phyloP scores from a whole-genome alignment of 2,797 vertebrate genomes.

The Characodon lateralis region DNA sequence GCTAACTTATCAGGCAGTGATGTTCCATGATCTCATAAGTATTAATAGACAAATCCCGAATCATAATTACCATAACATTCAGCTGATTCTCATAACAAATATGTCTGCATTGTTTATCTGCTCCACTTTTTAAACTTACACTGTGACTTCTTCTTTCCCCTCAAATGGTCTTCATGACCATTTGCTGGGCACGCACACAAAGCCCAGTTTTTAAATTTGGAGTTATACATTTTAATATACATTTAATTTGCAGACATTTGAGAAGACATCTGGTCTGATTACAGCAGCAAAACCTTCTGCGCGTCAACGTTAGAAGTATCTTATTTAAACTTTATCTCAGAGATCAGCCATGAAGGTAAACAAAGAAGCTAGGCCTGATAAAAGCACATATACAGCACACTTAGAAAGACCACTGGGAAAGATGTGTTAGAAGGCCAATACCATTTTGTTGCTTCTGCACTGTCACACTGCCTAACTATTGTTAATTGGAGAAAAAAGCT shows the following conservation, averaged over 20 bases:
- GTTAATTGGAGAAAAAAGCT: not conserved
- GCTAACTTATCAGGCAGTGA: conserved; percentile 28
- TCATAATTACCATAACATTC: conserved; percentile 53
- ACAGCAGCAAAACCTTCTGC: no score
- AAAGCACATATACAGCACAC: not conserved
- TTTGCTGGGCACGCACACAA: conserved; percentile 1
- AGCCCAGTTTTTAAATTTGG: no score
- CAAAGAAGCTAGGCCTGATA: not conserved
- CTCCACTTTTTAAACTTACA: conserved; percentile 2
- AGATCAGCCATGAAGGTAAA: not conserved
- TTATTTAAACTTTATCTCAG: not conserved
- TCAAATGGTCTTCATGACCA: conserved; percentile 29
- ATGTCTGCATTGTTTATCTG: conserved; percentile 33
- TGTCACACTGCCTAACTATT: not conserved
- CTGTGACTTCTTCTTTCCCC: conserved; percentile 10
- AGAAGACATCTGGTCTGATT: no score
- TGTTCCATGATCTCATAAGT: conserved; percentile 11
- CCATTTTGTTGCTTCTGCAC: not conserved
- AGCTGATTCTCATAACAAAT: conserved; percentile 53
- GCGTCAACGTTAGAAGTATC: no score
- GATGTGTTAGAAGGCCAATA: not conserved
- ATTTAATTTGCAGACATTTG: no score
- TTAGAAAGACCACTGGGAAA: not conserved
- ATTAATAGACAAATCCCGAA: conserved; percentile 5
- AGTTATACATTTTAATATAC: no score